Evolutionary conservation across 2,888 invertebrate genomes (phyloP).

Genomic region (Pandemis corylana): DNA sequence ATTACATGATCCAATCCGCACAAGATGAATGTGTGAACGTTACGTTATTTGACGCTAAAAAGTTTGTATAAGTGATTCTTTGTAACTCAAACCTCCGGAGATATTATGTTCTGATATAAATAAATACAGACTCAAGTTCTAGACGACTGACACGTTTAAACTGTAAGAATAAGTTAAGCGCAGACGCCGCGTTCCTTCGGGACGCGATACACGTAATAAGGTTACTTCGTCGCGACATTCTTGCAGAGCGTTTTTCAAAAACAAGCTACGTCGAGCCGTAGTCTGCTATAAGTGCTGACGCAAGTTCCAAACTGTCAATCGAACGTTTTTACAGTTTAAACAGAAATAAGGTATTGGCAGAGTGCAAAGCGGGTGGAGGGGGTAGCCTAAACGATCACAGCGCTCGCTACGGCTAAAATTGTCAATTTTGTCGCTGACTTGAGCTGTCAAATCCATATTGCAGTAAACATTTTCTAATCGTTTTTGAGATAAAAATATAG

Average conservation of each 20-base stretch:
- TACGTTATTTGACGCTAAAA: not conserved
- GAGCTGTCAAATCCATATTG: too few species aligned
- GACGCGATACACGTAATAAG: slow-evolving; percentile 37
- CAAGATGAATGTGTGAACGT: not conserved
- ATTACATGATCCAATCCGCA: too few species aligned
- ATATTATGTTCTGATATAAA: slow-evolving; percentile 8
- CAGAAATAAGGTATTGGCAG: not conserved
- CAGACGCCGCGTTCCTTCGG: slow-evolving; percentile 32
- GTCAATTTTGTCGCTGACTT: too few species aligned
- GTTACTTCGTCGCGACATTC: slow-evolving; percentile 26
- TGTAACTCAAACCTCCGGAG: not conserved
- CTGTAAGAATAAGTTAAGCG: slow-evolving; percentile 35
- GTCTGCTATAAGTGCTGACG: not conserved
- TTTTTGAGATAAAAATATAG: too few species aligned
- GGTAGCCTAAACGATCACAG: too few species aligned
- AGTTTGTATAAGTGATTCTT: not conserved
- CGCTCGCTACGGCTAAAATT: too few species aligned
- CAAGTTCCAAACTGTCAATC: not conserved
- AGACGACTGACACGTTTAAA: slow-evolving; percentile 39
- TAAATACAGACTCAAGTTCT: slow-evolving; percentile 30
- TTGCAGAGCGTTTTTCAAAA: slow-evolving; percentile 3
- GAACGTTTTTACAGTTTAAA: not conserved
- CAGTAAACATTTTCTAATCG: too few species aligned
- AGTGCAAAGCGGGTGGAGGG: too few species aligned
- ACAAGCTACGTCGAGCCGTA: not conserved